These are phyloP conservation scores for Pseudomugil tenellus DNA, from an alignment of 2,797 vertebrate genomes.

Conservation along the genomic window DNA sequence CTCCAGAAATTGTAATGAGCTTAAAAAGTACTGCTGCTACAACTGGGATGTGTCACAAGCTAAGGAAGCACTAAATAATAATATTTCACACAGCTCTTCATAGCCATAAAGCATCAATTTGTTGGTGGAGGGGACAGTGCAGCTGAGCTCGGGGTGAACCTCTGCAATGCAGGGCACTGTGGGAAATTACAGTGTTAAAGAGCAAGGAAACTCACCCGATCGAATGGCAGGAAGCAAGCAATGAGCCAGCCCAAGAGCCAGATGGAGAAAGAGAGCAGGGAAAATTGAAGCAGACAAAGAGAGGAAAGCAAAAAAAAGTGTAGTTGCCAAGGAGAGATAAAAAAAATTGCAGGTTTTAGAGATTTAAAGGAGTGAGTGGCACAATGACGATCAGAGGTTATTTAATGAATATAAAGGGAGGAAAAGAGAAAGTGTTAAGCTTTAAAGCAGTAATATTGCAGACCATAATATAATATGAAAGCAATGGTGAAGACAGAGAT, in stretches of 20 bases:
- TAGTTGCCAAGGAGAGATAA: conserved; percentile 46
- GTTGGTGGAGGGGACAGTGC: conserved; percentile 50
- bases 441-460: conserved; percentile 62
- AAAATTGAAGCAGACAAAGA: conserved; percentile 30
- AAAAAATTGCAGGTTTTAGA: conserved; percentile 50
- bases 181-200: conserved; percentile 77
- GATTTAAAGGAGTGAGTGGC: conserved; percentile 39
- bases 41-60: conserved; percentile 26
- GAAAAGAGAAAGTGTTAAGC: conserved; percentile 64
- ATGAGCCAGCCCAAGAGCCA: conserved; percentile 90
- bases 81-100: conserved; percentile 42
- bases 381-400: conserved; percentile 45
- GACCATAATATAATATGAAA: conserved; percentile 54
- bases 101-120: conserved; percentile 46
- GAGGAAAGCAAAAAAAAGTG: conserved; percentile 46
- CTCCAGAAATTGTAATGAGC: conserved; percentile 27
- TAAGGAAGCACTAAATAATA: conserved; percentile 34
- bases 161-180: conserved; percentile 81
- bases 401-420: conserved; percentile 46
- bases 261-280: conserved; percentile 65
- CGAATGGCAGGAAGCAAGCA: conserved; percentile 93
- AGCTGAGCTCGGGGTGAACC: conserved; percentile 63
- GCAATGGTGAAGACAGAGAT: conserved; percentile 31
- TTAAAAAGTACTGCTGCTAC: conserved; percentile 35
- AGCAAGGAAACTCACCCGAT: conserved; percentile 93